Evolutionary conservation across 1,140 invertebrate species (phyloP), one percentile per base, ranked within the genome.

Genomic region (Aphis craccivora): DNA sequence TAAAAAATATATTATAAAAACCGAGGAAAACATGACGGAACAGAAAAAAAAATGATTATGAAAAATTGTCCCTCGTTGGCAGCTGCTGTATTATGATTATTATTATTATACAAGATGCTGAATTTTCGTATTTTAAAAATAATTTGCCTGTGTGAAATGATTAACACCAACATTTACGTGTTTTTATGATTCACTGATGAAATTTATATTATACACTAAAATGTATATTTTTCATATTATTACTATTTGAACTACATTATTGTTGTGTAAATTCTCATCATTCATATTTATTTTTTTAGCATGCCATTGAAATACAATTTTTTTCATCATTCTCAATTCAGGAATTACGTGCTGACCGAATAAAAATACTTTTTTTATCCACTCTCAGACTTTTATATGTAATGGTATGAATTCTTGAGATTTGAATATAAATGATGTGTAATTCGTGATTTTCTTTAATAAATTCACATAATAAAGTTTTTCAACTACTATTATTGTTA

Each of bases 61-160:
- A 81, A 84, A 92, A 92, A 92, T 81, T 92, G 67, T 92, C 67
- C 48, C 67, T 76, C 14, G 76, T 83, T 9, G 76, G 67, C 91
- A 51, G 76, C 67, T 48, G 67, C 3, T 18, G 23, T 14, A 45
- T 45, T 81, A 83, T 48, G 83, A 76, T 81, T 90, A 83, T 90
- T 48, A n/a, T 88, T 90, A 67, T 90, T 43, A 8, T 76, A 9
- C 35, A 91, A 45, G 37, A 45, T 76, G 20, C 22, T 53, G 51
- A 89, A 22, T 55, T 55, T 89, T 55, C 51, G 51, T 9, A 4
- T 55, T 89, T 55, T 91, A 43, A 76, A 91, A 76, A n/a, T 91
- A n/a, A 91, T 91, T 91, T 45, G 40, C 40, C n/a, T 4, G 23
- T 91, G 37, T 67, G 40, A 20, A 91, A 91, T 91, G 53, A 91